Conservation (phyloP, 2,113 vertebrate genomes). For the Brachyhypopomus gauderio region DNA sequence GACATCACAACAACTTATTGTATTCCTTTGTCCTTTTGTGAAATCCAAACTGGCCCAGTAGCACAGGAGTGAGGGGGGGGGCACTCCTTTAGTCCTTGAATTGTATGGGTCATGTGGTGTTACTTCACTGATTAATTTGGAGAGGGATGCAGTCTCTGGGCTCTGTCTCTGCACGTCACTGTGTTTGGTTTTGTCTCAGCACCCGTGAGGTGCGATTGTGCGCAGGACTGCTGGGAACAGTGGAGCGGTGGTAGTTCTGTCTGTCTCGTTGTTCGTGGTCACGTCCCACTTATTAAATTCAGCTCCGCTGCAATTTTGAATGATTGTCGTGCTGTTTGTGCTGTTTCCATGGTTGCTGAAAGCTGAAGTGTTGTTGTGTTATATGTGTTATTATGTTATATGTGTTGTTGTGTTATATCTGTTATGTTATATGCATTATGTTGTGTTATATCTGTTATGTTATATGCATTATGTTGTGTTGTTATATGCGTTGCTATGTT, state of each 20-base stretch:
- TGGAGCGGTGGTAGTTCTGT: not conserved
- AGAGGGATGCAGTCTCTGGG: not conserved
- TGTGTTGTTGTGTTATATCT: too few relatives aligned
- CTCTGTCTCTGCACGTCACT: not conserved
- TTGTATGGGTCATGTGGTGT: not conserved
- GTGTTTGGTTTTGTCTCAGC: not conserved
- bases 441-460: too few relatives aligned
- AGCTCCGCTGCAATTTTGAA: constrained; percentile 1
- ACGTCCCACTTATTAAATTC: not conserved
- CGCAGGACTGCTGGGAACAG: not conserved
- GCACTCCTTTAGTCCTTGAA: not conserved
- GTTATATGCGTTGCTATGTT: too few relatives aligned
- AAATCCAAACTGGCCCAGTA: not conserved
- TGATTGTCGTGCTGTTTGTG: not conserved
- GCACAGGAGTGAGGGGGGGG: not conserved
- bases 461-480: too few relatives aligned
- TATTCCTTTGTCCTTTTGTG: constrained; percentile 16
- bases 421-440: too few relatives aligned
- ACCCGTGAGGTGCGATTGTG: too few relatives aligned
- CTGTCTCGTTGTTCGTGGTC: not conserved
- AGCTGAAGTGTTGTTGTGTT: not conserved
- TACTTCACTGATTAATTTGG: not conserved
- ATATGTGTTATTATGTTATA: too few relatives aligned
- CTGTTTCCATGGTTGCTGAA: not conserved
- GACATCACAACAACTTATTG: constrained; percentile 14